phyloP scores from a whole-genome alignment of 1,140 invertebrate genomes.

The Medauroidea extradentata region DNA sequence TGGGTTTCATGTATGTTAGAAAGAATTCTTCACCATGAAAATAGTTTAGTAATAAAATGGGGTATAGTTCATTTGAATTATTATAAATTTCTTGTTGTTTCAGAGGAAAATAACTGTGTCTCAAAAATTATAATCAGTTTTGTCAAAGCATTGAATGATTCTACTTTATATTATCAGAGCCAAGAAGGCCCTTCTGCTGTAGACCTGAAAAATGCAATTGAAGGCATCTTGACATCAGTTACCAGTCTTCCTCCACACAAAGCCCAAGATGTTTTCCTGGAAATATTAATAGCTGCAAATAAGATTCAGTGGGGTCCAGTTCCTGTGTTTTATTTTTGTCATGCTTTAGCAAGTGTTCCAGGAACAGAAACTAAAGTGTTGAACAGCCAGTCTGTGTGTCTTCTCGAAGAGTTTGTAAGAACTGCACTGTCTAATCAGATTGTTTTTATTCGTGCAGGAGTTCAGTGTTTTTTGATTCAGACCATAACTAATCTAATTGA shows the following conservation, averaged over 20 bases:
- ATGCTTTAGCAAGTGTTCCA: slow-evolving; percentile 20
- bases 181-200: no score
- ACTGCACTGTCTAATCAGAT: slow-evolving; percentile 24
- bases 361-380: not conserved
- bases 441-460: slow-evolving; percentile 26
- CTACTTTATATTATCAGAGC: not conserved
- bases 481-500: slow-evolving; percentile 18
- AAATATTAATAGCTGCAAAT: not conserved
- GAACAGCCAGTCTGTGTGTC: no score
- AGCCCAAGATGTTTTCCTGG: no score
- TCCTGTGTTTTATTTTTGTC: slow-evolving; percentile 37
- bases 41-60: slow-evolving; percentile 43
- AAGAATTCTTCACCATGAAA: slow-evolving; percentile 44
- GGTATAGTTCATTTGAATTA: slow-evolving; percentile 35
- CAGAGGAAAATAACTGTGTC: no score
- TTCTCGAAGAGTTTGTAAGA: slow-evolving; percentile 21
- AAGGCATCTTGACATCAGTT: no score
- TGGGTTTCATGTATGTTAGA: slow-evolving; percentile 45
- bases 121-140: not conserved
- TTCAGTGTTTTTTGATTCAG: slow-evolving; percentile 24
- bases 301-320: slow-evolving; percentile 35
- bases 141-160: slow-evolving; percentile 1
- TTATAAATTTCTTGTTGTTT: no score
- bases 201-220: no score
- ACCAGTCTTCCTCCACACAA: no score